Evolutionary conservation across 2,888 invertebrate genomes (phyloP), one percentile per base, ranked within the genome.

Genomic region (Zaprionus obscuricornis): DNA sequence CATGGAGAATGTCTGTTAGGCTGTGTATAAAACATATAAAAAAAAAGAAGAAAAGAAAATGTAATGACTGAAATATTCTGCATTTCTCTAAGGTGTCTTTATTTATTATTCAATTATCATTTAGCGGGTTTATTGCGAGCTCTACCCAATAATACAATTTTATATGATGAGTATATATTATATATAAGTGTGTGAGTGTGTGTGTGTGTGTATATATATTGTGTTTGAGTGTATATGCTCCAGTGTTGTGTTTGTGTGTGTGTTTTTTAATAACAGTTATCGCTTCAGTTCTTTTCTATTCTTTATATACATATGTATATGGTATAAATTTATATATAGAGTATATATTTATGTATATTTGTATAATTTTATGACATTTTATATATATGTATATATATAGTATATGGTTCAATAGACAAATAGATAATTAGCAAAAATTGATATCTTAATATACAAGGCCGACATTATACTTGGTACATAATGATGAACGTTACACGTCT

Each of bases 1-100:
- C 18, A 93, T 94, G 4, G 95, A 97, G 57, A 89, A 90, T 66
- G 58, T 89, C 3, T 88, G 81, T n/a, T 89, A 83, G 22, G 7
- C 22, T 5, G 22, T 5, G 22, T 5, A 22, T 5, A 7, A 22
- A 4, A 22, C 22, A 22, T 5, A 22, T 22, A 22, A 22, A 22
- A 7, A 22, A 5, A 22, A 22, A 4, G 22, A 22, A 22, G 7
- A 7, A 22, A 7, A 22, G 22, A 22, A 18, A 37, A 18, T 7
- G 13, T 14, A 2, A 20, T 29, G n/a, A n/a, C n/a, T n/a, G n/a
- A 22, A 43, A 11, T 59, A 60, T 59, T 54, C 47, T 72, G 58
- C 52, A 51, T 71, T 33, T 45, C 52, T 42, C 18, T 62, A 65
- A n/a, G 51, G 34, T 51, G 51, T 70, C 49, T 78, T 78, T 78